Conservation (phyloP, 1,140 invertebrate species). For the Drosophila subobscura region DNA sequence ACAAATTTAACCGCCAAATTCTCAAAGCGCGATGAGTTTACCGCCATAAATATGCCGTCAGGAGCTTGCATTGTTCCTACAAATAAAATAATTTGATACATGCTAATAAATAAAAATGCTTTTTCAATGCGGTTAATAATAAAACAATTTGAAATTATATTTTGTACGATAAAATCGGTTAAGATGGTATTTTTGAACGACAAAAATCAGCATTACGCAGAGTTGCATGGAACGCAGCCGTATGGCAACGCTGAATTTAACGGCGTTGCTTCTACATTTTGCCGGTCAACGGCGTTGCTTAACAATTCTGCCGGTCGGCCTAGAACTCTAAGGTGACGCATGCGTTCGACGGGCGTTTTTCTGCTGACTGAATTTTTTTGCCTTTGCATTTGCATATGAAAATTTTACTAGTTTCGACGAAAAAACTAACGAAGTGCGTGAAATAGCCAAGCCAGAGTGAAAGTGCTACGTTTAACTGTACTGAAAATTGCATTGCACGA, state of each 20-base stretch:
- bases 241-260: not conserved
- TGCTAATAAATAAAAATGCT: no score
- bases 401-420: slow-evolving; percentile 8
- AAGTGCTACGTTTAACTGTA: not conserved
- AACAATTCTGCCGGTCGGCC: slow-evolving; percentile 12
- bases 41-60: no score
- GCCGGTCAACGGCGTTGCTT: slow-evolving; percentile 1
- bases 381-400: slow-evolving; percentile 20
- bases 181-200: no score
- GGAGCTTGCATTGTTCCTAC: no score
- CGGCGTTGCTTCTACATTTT: slow-evolving; percentile 1
- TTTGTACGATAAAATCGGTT: no score
- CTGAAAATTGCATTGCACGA: slow-evolving; percentile 33
- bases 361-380: slow-evolving; percentile 20
- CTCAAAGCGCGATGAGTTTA: no score
- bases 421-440: slow-evolving; percentile 1
- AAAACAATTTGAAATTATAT: no score
- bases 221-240: no score
- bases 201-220: no score
- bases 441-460: not conserved
- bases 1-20: no score
- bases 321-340: slow-evolving; percentile 24
- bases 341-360: slow-evolving; percentile 33
- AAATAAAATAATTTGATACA: no score
- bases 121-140: no score